A percentile compares a stretch with the other conserved stretches of the same genome.
Conservation (phyloP, 2,888 invertebrate species). For the Diloba caeruleocephala region DNA sequence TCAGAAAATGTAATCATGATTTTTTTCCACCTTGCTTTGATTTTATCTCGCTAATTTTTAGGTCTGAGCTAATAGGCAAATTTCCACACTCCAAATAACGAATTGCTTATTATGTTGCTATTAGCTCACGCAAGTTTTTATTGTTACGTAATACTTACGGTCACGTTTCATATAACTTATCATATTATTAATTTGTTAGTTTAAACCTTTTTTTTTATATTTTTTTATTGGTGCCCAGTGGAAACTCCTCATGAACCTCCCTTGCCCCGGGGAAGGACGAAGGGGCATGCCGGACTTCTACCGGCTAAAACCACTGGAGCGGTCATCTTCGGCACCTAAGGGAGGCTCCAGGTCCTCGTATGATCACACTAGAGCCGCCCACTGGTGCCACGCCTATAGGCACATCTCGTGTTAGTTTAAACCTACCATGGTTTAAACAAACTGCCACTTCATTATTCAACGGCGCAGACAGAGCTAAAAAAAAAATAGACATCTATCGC, state of each 20-base stretch:
- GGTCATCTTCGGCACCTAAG: no score
- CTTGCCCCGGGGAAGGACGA: no score
- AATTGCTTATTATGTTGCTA: conserved; percentile 13
- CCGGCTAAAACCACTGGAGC: no score
- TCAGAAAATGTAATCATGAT: conserved; percentile 1
- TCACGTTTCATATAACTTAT: conserved; percentile 13
- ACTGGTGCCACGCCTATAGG: no score
- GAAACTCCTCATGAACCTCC: no score
- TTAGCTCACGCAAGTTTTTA: conserved; percentile 22
- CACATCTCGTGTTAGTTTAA: no score
- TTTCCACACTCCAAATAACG: conserved; percentile 18
- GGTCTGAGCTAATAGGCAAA: conserved; percentile 24
- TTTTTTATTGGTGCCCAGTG: no score
- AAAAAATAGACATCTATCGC: background rate
- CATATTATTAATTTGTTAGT: conserved; percentile 1
- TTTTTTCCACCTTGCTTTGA: conserved; percentile 18
- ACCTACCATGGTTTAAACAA: no score
- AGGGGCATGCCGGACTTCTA: no score
- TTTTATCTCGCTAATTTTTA: conserved; percentile 20
- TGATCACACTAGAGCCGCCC: no score
- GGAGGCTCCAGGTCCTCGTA: no score
- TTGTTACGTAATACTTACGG: conserved; percentile 23
- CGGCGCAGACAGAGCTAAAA: background rate
- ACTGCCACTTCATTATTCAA: conserved; percentile 1
- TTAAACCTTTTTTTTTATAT: no score